Evolutionary conservation across 1,140 invertebrate genomes (phyloP).

Genomic region (Whitmania pigra): DNA sequence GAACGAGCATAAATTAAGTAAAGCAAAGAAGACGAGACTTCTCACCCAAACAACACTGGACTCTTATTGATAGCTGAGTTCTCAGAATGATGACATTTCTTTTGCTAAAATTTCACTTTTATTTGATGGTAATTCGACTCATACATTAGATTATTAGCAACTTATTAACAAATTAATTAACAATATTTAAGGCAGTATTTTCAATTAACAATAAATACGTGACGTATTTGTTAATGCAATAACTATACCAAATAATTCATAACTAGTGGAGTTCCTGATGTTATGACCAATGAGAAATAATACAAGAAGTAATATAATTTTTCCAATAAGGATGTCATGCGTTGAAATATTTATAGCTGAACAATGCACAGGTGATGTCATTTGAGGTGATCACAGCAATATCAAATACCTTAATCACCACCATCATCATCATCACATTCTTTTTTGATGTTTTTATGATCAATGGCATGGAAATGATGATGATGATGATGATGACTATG

Average conservation of each 20-base stretch:
- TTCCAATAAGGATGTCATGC: too few relatives aligned
- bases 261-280: not conserved
- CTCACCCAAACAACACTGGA: conserved; percentile 90
- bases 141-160: not conserved
- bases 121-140: conserved; percentile 34
- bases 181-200: not conserved
- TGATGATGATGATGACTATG: too few relatives aligned
- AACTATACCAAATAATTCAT: not conserved
- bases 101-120: conserved; percentile 57
- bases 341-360: too few relatives aligned
- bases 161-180: not conserved
- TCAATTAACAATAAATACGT: not conserved
- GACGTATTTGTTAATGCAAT: not conserved
- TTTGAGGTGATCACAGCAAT: not conserved
- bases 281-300: too few relatives aligned
- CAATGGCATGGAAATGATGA: too few relatives aligned
- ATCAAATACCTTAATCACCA: not conserved
- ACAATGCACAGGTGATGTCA: too few relatives aligned
- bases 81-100: conserved; percentile 85
- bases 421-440: not conserved
- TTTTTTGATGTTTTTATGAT: too few relatives aligned
- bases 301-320: too few relatives aligned
- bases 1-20: conserved; percentile 22
- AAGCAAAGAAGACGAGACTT: too few relatives aligned
- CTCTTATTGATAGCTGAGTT: conserved; percentile 80